A percentile compares a stretch with the other conserved stretches of the same genome.
phyloP scores from a whole-genome alignment of 2,888 invertebrate species.

The Aphidoletes aphidimyza region DNA sequence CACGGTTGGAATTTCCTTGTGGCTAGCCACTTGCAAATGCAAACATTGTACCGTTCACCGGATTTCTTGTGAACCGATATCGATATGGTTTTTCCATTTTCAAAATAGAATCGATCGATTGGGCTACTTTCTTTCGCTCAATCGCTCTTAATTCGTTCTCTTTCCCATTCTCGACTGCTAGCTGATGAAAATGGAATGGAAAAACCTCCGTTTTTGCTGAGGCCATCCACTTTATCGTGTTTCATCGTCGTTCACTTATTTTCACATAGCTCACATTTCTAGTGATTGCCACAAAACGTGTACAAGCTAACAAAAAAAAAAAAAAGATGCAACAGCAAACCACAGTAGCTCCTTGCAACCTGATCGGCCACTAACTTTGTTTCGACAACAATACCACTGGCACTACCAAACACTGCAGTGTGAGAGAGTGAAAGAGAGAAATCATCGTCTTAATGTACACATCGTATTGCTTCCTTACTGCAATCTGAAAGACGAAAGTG shows the following conservation, averaged over 20 bases:
- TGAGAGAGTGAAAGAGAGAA: not conserved
- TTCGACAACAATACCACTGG: slow-evolving; percentile 18
- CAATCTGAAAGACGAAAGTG: slow-evolving; percentile 10
- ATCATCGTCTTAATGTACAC: slow-evolving; percentile 33
- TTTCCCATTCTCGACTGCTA: too few relatives aligned
- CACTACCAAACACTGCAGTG: not conserved
- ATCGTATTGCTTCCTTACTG: slow-evolving; percentile 5
- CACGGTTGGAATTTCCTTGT: not conserved
- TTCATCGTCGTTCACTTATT: slow-evolving; percentile 3
- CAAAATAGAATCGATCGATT: slow-evolving; percentile 2
- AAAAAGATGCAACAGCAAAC: not conserved
- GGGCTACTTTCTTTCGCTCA: not conserved
- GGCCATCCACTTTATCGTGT: not conserved
- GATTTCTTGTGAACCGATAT: not conserved
- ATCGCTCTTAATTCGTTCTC: too few relatives aligned
- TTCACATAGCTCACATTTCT: slow-evolving; percentile 19
- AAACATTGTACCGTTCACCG: not conserved
- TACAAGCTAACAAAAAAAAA: not conserved
- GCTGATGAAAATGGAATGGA: not conserved
- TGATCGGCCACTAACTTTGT: slow-evolving; percentile 31
- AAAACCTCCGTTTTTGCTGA: not conserved
- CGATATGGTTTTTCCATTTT: not conserved
- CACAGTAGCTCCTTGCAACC: too few relatives aligned
- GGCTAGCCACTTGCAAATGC: not conserved
- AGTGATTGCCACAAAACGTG: not conserved